Conservation (phyloP, 2,888 invertebrate species). For the Papilio gigon region DNA sequence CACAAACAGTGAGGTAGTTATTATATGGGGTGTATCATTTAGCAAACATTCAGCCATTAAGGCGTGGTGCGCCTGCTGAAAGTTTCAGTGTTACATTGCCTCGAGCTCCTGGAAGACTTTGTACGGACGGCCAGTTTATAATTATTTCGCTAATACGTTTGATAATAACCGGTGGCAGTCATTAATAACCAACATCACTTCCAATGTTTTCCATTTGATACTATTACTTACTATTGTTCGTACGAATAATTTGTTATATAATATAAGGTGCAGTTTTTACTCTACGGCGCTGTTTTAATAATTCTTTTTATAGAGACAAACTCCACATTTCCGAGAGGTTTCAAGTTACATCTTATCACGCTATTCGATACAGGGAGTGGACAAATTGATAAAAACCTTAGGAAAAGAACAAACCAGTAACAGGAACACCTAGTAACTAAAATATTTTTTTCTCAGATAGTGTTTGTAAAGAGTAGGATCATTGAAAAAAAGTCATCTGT, state of each 20-base stretch:
- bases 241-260: background rate
- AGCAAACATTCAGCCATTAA: constrained; percentile 65
- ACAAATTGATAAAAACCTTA: no score
- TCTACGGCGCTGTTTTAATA: no score
- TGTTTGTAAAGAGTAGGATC: background rate
- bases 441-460: no score
- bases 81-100: constrained; percentile 54
- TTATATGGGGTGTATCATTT: constrained; percentile 61
- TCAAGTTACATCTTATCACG: no score
- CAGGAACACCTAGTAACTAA: no score
- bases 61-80: constrained; percentile 61
- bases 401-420: no score
- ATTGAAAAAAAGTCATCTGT: background rate
- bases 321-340: no score
- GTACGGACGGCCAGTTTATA: background rate
- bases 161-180: constrained; percentile 2
- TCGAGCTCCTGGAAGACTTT: background rate
- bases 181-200: background rate
- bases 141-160: constrained; percentile 15
- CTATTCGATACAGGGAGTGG: no score
- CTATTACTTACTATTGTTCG: background rate
- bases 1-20: constrained; percentile 45
- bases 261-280: no score
- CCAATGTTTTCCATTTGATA: background rate
- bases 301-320: no score